These are phyloP conservation scores for Clytia hemisphaerica DNA, from an alignment of 30 jellyfish, hydroid and myxozoan species.

Conservation along the genomic window DNA sequence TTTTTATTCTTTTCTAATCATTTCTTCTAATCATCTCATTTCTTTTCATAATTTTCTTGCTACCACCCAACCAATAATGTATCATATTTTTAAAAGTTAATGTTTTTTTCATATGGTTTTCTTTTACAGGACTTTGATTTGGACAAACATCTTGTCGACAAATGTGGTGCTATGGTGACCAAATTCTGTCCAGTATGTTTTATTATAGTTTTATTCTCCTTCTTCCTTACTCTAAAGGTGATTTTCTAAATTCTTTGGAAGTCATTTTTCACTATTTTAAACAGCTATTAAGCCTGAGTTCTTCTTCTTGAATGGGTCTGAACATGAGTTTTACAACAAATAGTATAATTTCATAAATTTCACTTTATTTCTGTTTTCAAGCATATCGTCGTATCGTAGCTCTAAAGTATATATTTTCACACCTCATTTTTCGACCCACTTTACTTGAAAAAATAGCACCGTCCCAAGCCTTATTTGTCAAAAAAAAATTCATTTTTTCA, in stretches of 20 bases:
- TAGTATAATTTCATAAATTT: too few species aligned
- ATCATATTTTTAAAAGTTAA: neutral
- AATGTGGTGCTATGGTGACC: constrained; percentile 92
- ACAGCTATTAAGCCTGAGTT: too few species aligned
- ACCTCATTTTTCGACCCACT: too few species aligned
- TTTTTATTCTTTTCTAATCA: too few species aligned
- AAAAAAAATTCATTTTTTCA: neutral
- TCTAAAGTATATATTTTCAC: too few species aligned
- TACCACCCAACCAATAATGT: neutral
- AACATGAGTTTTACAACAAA: too few species aligned
- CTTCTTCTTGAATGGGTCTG: too few species aligned
- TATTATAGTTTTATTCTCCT: neutral
- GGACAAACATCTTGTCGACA: constrained; percentile 74
- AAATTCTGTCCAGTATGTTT: constrained; percentile 81
- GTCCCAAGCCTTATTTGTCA: neutral
- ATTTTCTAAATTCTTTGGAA: neutral
- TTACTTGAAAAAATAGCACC: too few species aligned
- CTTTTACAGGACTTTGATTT: constrained; percentile 61
- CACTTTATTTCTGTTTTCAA: too few species aligned
- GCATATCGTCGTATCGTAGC: too few species aligned
- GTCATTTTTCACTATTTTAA: too few species aligned
- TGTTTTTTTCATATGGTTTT: neutral
- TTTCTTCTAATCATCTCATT: too few species aligned
- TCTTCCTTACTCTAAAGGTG: neutral
- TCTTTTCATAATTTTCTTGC: neutral